phyloP scores from a whole-genome alignment of 2,113 vertebrate species.

The chimpanzee (Pan troglodytes) region DNA sequence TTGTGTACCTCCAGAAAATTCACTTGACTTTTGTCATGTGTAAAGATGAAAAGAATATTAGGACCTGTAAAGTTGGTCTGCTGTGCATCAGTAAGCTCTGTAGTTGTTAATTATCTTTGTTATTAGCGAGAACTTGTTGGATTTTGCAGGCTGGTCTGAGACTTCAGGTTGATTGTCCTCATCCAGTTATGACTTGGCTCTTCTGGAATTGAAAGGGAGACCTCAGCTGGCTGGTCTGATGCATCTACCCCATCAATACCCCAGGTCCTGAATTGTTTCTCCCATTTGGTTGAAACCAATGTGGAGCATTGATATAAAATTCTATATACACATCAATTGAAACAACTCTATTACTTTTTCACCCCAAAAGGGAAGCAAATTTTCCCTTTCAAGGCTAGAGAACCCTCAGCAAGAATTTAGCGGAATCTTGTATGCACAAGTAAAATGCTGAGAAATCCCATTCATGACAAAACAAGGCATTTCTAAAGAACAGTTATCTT shows the following conservation, averaged over 20 bases:
- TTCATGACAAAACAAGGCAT: neutral
- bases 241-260: neutral
- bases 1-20: neutral
- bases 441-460: neutral
- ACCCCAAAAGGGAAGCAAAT: neutral
- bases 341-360: neutral
- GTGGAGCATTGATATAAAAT: neutral
- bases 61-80: neutral
- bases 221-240: neutral
- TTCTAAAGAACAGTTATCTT: neutral
- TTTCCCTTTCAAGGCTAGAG: neutral
- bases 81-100: neutral
- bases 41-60: neutral
- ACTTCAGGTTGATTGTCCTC: neutral
- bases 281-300: neutral
- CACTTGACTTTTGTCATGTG: neutral
- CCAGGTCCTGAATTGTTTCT: neutral
- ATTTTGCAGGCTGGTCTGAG: neutral
- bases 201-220: neutral
- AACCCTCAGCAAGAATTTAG: neutral
- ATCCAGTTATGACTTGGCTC: neutral
- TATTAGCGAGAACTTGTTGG: neutral
- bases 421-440: neutral
- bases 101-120: neutral
- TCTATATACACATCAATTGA: neutral